Conservation (phyloP, 2,888 invertebrate species). For the Athalia cordata region DNA sequence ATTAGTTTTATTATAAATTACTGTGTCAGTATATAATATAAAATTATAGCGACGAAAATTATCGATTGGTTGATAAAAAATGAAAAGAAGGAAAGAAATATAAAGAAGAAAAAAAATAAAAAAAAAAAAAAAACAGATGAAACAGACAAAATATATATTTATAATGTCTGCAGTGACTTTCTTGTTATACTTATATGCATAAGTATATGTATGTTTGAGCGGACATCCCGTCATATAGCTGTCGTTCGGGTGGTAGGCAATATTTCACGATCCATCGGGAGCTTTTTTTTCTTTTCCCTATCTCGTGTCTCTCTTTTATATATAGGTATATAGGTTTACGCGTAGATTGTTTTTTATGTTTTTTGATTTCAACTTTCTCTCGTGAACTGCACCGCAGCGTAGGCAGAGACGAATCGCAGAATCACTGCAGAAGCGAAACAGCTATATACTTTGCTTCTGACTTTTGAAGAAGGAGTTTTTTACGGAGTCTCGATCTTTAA, state of each 20-base stretch:
- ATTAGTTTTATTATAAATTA: too few species aligned
- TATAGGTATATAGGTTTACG: slow-evolving; percentile 7
- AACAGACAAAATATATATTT: too few species aligned
- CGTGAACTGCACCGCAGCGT: slow-evolving; percentile 44
- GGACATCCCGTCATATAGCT: slow-evolving; percentile 67
- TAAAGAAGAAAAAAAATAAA: too few species aligned
- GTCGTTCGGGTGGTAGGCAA: slow-evolving; percentile 69
- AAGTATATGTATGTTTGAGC: background rate
- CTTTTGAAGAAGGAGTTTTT: slow-evolving; percentile 68
- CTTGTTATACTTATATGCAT: background rate
- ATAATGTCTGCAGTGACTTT: too few species aligned
- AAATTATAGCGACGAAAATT: too few species aligned
- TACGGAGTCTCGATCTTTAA: slow-evolving; percentile 72
- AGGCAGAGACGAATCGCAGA: background rate
- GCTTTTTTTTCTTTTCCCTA: slow-evolving; percentile 57
- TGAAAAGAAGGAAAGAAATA: too few species aligned
- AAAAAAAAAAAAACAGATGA: too few species aligned
- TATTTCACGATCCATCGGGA: slow-evolving; percentile 64
- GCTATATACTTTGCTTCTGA: slow-evolving; percentile 48
- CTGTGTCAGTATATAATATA: too few species aligned
- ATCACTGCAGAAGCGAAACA: background rate
- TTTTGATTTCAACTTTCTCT: slow-evolving; percentile 19
- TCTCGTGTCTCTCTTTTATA: slow-evolving; percentile 47
- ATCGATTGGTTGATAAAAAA: too few species aligned
- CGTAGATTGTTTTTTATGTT: slow-evolving; percentile 45